Conservation (phyloP, 2,113 vertebrate genomes). For the Vidua macroura region DNA sequence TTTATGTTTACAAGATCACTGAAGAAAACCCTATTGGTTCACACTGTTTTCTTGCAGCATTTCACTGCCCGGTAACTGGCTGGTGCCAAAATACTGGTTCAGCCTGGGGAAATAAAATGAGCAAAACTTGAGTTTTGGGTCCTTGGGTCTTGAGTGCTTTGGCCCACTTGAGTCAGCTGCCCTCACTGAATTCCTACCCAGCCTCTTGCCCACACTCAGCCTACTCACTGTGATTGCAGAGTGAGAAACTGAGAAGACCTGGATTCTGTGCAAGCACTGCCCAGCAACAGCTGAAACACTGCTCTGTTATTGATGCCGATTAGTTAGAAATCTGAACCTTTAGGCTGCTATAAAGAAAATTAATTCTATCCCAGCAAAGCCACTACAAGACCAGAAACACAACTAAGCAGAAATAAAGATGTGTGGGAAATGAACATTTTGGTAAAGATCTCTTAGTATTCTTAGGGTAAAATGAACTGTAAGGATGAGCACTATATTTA, state of each 20-base stretch:
- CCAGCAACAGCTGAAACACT: neutral
- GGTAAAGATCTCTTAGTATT: neutral
- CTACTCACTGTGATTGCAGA: neutral
- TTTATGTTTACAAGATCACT: neutral
- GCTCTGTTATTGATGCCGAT: neutral
- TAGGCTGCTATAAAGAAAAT: neutral
- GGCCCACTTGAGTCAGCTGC: neutral
- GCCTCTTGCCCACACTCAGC: neutral
- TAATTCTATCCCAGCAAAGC: neutral
- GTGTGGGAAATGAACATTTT: neutral
- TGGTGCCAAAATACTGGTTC: neutral
- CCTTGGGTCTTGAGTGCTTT: neutral
- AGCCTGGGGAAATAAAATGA: neutral
- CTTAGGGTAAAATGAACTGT: neutral
- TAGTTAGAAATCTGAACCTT: neutral
- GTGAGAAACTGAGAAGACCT: neutral
- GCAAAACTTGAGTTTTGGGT: neutral
- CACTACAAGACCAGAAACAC: neutral
- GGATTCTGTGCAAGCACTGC: neutral
- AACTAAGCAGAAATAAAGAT: neutral
- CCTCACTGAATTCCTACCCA: neutral
- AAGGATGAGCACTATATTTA: neutral
- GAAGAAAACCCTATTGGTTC: neutral
- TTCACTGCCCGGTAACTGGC: neutral
- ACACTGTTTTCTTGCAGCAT: neutral